These are phyloP conservation scores for Bellardia pandia DNA, from an alignment of 2,888 invertebrate genomes.

Conservation along the genomic window DNA sequence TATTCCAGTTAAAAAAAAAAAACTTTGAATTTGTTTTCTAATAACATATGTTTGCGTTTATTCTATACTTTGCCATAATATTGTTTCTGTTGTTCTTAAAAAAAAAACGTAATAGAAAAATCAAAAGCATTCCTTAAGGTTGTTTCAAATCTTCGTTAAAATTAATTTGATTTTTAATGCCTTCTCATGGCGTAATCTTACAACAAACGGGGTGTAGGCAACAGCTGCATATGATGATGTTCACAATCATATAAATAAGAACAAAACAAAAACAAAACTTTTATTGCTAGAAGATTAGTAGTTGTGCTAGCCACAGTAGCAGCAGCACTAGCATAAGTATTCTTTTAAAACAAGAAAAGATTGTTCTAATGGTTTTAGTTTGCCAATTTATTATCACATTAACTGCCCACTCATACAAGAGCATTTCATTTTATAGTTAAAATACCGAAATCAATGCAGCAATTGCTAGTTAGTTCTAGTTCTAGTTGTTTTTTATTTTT, in stretches of 20 bases:
- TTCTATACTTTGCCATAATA: background rate
- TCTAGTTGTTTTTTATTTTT: background rate
- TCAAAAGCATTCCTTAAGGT: slow-evolving; percentile 63
- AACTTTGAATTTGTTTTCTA: background rate
- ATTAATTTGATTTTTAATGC: slow-evolving; percentile 69
- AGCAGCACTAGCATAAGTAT: background rate
- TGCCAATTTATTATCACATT: slow-evolving; percentile 69
- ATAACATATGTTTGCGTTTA: background rate
- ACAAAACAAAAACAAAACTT: background rate
- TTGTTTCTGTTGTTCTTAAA: slow-evolving; percentile 22
- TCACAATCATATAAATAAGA: slow-evolving; percentile 31
- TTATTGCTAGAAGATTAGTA: slow-evolving; percentile 15
- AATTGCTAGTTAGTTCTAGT: slow-evolving; percentile 32
- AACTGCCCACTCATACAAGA: slow-evolving; percentile 63
- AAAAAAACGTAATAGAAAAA: slow-evolving; percentile 17
- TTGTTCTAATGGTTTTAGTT: slow-evolving; percentile 53
- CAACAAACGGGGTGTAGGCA: slow-evolving; percentile 17
- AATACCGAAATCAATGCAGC: slow-evolving; percentile 38
- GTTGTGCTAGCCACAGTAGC: background rate
- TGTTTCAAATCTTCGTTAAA: slow-evolving; percentile 68
- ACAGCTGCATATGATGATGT: slow-evolving; percentile 56
- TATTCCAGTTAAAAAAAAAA: background rate
- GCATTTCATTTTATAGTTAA: slow-evolving; percentile 7
- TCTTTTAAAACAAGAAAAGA: slow-evolving; percentile 2
- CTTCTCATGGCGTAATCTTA: slow-evolving; percentile 49